Evolutionary conservation across 2,888 invertebrate genomes (phyloP), one percentile per base, ranked within the genome.

Genomic region (Aleiodes leptofemur): DNA sequence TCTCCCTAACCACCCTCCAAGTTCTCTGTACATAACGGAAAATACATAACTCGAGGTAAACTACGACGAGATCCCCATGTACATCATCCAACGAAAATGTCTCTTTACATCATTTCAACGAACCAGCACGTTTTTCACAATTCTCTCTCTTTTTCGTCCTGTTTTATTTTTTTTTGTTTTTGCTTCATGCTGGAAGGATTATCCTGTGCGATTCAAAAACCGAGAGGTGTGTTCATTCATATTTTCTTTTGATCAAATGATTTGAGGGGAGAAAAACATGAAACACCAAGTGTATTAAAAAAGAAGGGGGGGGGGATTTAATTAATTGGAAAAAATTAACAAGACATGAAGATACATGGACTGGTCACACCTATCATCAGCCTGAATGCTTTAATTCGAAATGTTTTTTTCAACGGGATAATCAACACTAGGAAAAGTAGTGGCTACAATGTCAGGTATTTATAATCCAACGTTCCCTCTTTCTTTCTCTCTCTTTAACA

Each of bases 31-130:
- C 72, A 70, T 72, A 50, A 64, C 69, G 74, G 61, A 61, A 77
- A 78, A 80, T 79, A 79, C 77, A 76, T 79, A 78, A 79, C 75
- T 72, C 70, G 76, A 76, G 77, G 64, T 75, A 79, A 80, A 77
- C 78, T 79, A 76, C 78, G 57, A 74, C 74, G 73, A 73, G 77
- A 77, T 66, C 61, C 75, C 73, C 73, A 43, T 64, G 64, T 64
- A 64, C 64, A 64, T 64, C 64, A 64, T 64, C 64, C 64, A 48
- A 48, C 16, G 64, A 64, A 64, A 64, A 64, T 64, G 64, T 64
- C 64, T 64, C 64, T 64, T 64, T 64, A 64, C 64, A 64, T 64
- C 64, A 48, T 48, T 64, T 64, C 64, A 64, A 48, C 48, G 64
- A 14, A 48, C 43, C 64, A 23, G 43, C 64, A 64, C 64, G 51